A percentile compares a stretch with the other conserved stretches of the same genome.
These are phyloP conservation scores for Osmerus mordax DNA, from an alignment of 2,113 vertebrate species.

Conservation along the genomic window DNA sequence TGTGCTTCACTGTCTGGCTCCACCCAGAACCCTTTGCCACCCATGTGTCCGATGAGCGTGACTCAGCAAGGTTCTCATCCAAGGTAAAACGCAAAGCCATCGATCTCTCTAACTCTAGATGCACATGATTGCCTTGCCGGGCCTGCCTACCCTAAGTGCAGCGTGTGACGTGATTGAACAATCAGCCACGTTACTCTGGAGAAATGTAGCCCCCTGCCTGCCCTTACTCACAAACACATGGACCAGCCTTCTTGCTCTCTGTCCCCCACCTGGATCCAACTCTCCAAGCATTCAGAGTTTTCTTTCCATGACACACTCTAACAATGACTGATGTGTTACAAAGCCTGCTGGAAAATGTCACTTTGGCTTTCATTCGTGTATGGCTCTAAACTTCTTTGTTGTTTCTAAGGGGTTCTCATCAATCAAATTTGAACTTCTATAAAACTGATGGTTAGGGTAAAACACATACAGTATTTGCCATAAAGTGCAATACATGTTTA, in stretches of 20 bases:
- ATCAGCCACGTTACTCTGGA: constrained; percentile 56
- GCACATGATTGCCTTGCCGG: constrained; percentile 58
- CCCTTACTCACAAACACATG: constrained; percentile 1
- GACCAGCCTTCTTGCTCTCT: constrained; percentile 13
- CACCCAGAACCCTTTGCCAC: constrained; percentile 20
- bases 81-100: constrained; percentile 59
- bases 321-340: constrained; percentile 66
- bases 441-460: no score
- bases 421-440: neutral
- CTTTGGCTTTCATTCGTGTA: neutral
- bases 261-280: neutral
- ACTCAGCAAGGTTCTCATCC: constrained; percentile 33
- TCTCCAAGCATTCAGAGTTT: constrained; percentile 35
- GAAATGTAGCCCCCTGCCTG: constrained; percentile 52
- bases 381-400: no score
- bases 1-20: no score
- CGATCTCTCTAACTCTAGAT: constrained; percentile 63
- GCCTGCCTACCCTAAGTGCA: constrained; percentile 57
- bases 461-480: no score
- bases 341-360: constrained; percentile 51
- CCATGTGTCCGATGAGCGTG: constrained; percentile 42
- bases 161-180: constrained; percentile 65
- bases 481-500: no score
- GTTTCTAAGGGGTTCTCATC: neutral
- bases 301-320: constrained; percentile 51